A percentile compares a stretch with the other conserved stretches of the same genome.
Evolutionary conservation across 2,797 vertebrate genomes (phyloP).

Genomic region (Agapornis canus): DNA sequence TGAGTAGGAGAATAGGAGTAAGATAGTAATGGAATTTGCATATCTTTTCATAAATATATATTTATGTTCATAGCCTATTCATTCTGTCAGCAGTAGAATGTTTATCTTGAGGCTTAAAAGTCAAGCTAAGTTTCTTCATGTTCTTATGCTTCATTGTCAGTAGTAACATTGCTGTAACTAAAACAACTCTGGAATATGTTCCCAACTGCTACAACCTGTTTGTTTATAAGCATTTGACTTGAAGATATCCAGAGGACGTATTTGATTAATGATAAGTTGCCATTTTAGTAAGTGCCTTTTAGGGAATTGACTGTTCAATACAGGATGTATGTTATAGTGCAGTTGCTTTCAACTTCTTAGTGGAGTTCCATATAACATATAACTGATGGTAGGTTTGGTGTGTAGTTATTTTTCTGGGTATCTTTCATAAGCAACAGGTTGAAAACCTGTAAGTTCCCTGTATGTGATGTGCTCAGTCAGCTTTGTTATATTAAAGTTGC

Average conservation of each 20-base stretch:
- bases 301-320: background rate
- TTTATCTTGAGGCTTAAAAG: background rate
- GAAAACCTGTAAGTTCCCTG: background rate
- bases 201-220: background rate
- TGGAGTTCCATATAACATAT: background rate
- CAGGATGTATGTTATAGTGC: background rate
- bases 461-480: background rate
- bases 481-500: background rate
- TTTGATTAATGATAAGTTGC: constrained; percentile 11
- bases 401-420: background rate
- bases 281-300: background rate
- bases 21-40: accelerated
- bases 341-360: background rate
- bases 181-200: background rate
- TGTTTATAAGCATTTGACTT: background rate
- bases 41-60: background rate
- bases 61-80: background rate
- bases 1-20: background rate
- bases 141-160: background rate
- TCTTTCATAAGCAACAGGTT: background rate
- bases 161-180: background rate
- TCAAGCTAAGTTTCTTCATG: background rate
- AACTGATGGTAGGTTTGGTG: background rate
- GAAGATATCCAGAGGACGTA: background rate
- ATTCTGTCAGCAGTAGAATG: background rate